Percentiles rank a stretch among this genome's conserved stretches.
phyloP scores from a whole-genome alignment of 2,113 vertebrate species.

The Taurulus bubalis region DNA sequence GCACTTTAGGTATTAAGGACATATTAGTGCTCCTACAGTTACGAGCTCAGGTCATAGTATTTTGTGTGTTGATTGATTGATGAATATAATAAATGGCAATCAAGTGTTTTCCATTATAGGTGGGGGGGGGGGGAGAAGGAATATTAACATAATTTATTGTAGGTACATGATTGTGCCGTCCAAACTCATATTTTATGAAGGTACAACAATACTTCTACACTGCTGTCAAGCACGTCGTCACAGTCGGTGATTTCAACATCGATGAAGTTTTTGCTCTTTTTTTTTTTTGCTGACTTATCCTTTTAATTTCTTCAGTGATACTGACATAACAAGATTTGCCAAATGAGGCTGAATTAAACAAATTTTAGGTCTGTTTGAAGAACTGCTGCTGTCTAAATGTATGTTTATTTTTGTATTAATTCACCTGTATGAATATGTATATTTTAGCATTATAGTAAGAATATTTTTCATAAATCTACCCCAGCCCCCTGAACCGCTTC shows the following conservation, averaged over 20 bases:
- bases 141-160: conserved; percentile 1
- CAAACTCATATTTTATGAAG: background rate
- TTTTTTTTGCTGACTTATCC: no score
- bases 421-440: conserved; percentile 1
- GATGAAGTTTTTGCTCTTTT: no score
- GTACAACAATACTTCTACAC: background rate
- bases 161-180: background rate
- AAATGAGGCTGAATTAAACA: background rate
- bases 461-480: conserved; percentile 28
- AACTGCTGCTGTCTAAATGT: background rate
- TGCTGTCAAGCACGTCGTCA: background rate
- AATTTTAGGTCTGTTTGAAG: conserved; percentile 6
- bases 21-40: background rate
- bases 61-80: background rate
- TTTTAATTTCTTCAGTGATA: background rate
- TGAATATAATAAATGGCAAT: conserved; percentile 1
- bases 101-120: background rate
- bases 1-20: conserved; percentile 12
- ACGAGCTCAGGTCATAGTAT: conserved; percentile 34
- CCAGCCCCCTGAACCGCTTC: background rate
- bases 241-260: no score
- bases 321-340: background rate
- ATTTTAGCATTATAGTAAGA: conserved; percentile 19
- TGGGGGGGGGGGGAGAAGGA: background rate
- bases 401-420: conserved; percentile 37